phyloP scores from a whole-genome alignment of 1,140 invertebrate species.

The Uloborus diversus region DNA sequence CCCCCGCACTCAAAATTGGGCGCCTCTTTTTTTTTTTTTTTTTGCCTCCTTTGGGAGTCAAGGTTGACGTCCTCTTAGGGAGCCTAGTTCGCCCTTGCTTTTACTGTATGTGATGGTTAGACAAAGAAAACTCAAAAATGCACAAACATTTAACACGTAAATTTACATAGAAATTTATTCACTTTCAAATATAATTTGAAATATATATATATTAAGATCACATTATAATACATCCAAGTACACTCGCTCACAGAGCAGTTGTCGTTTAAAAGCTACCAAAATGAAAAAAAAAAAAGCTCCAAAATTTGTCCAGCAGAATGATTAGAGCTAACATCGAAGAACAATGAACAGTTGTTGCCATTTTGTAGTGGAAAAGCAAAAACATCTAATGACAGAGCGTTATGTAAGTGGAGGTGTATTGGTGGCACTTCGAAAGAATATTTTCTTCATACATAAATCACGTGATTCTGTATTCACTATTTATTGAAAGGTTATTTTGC shows the following conservation, averaged over 20 bases:
- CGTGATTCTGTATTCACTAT: too few relatives aligned
- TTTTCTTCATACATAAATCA: too few relatives aligned
- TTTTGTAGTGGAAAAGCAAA: background rate
- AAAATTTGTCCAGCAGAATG: background rate
- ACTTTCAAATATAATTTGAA: conserved; percentile 7
- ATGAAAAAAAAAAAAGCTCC: background rate
- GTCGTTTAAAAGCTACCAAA: background rate
- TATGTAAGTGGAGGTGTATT: background rate
- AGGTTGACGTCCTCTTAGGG: too few relatives aligned
- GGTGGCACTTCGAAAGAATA: too few relatives aligned
- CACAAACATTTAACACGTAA: background rate
- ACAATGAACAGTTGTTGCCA: too few relatives aligned
- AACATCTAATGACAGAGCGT: background rate
- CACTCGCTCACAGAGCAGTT: background rate
- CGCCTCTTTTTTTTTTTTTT: too few relatives aligned
- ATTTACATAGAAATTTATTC: conserved; percentile 7
- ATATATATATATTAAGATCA: conserved; percentile 1
- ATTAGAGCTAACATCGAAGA: too few relatives aligned
- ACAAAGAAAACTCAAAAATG: background rate
- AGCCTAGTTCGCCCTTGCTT: too few relatives aligned
- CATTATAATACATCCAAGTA: background rate
- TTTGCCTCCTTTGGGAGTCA: too few relatives aligned
- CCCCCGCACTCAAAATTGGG: too few relatives aligned
- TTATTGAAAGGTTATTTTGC: too few relatives aligned
- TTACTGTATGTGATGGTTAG: background rate